phyloP scores from a whole-genome alignment of 2,113 vertebrate species.

The Myanophis thanlyinensis region DNA sequence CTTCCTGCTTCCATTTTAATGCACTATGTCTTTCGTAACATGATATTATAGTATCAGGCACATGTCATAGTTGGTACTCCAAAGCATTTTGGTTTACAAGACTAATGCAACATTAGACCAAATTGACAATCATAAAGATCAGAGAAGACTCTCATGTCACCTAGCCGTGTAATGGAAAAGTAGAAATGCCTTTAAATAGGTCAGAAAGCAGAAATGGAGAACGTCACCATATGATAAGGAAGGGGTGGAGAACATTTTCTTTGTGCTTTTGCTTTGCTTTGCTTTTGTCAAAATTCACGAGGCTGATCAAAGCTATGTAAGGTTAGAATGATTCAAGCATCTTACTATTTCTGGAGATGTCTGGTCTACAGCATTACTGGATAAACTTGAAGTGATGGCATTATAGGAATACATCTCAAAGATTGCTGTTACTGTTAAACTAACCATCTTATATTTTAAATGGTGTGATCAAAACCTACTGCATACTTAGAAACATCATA shows the following conservation, averaged over 20 bases:
- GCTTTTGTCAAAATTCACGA: neutral
- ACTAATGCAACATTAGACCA: neutral
- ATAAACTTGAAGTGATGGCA: neutral
- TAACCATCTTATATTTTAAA: neutral
- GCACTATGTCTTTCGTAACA: neutral
- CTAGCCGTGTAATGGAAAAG: neutral
- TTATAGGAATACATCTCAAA: neutral
- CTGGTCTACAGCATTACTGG: neutral
- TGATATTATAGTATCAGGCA: neutral
- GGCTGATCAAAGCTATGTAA: neutral
- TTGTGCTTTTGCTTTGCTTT: neutral
- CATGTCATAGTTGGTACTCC: neutral
- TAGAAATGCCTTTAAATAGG: neutral
- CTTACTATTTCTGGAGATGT: neutral
- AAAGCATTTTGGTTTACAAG: neutral
- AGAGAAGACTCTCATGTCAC: neutral
- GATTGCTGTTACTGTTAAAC: neutral
- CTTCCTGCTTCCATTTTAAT: neutral
- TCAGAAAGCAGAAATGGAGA: neutral
- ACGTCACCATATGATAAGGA: neutral
- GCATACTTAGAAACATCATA: neutral
- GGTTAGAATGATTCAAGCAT: neutral
- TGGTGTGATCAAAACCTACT: neutral
- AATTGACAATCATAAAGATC: neutral
- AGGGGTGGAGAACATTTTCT: neutral